A percentile compares a stretch with the other conserved stretches of the same genome.
These are phyloP conservation scores for Dallia pectoralis DNA, from an alignment of 2,797 vertebrate species.

Conservation along the genomic window DNA sequence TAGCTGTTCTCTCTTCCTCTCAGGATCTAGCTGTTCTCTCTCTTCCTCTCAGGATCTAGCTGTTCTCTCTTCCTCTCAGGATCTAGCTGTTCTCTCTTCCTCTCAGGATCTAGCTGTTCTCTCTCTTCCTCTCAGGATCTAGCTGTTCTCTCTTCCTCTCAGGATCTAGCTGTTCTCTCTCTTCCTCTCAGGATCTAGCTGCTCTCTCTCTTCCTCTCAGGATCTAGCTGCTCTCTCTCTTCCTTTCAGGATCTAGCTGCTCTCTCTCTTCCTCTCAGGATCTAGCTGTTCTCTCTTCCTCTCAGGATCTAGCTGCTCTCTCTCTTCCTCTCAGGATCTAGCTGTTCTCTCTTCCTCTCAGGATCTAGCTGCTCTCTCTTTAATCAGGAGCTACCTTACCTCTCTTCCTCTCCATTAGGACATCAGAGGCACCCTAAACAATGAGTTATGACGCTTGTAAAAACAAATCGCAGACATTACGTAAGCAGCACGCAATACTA, in stretches of 20 bases:
- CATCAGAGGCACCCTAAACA: slow-evolving; percentile 50
- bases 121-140: no score
- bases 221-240: no score
- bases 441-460: slow-evolving; percentile 40
- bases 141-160: no score
- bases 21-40: neutral
- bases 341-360: no score
- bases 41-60: neutral
- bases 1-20: no score
- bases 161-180: no score
- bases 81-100: neutral
- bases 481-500: slow-evolving; percentile 23
- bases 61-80: slow-evolving; percentile 20
- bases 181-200: neutral
- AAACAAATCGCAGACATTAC: slow-evolving; percentile 34
- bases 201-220: slow-evolving; percentile 12
- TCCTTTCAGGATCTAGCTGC: no score
- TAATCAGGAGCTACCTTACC: neutral
- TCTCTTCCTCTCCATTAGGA: slow-evolving; percentile 42
- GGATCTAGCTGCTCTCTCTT: neutral
- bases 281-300: no score
- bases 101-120: no score
- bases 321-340: no score
- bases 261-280: no score
- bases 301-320: no score